Evolutionary conservation across 1,140 invertebrate genomes (phyloP), one percentile per base, ranked within the genome.

Genomic region (Camponotus vicinus): DNA sequence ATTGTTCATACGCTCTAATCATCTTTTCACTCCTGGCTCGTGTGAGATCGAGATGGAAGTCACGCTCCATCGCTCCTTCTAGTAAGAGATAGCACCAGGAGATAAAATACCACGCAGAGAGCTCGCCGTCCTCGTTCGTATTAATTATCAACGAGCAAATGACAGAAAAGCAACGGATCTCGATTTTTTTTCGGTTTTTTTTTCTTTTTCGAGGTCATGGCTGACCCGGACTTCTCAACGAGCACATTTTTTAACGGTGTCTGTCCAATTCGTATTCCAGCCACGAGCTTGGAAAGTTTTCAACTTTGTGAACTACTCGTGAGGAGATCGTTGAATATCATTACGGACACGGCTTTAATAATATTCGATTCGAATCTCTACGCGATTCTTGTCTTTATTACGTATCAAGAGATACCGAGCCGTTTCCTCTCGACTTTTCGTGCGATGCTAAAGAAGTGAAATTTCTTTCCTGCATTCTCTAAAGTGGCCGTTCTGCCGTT

Each of bases 41-140:
- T 67, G 69, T 73, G 79, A 83, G 79, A 61, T 83, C 79, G 8
- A n/a, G 40, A 82, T 82, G 79, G 79, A 45, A 71, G 52, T 82
- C 52, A 73, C 79, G 79, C 79, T 82, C 40, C 67, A 82, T 82
- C 55, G 55, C 40, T 27, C 71, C 61, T 45, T 63, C 15, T 32
- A 27, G 6, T 27, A 57, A 18, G 27, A 27, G 27, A 40, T 34
- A 80, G 40, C 40, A 5, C 18, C 9, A 32, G 55, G 67, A 1
- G 49, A 73, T 82, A 73, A 61, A 73, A 73, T 45, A 2, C 52
- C 55, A 55, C 15, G 18, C 49, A 52, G 49, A 18, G 40, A 71
- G 40, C 55, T 79, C 15, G 52, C 61, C 37, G 79, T 71, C 52
- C 67, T 73, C 79, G 67, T 52, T 82, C 55, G 49, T 71, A 59